Conservation (phyloP, 1,140 invertebrate species). For the Drosophila lacertosa region DNA sequence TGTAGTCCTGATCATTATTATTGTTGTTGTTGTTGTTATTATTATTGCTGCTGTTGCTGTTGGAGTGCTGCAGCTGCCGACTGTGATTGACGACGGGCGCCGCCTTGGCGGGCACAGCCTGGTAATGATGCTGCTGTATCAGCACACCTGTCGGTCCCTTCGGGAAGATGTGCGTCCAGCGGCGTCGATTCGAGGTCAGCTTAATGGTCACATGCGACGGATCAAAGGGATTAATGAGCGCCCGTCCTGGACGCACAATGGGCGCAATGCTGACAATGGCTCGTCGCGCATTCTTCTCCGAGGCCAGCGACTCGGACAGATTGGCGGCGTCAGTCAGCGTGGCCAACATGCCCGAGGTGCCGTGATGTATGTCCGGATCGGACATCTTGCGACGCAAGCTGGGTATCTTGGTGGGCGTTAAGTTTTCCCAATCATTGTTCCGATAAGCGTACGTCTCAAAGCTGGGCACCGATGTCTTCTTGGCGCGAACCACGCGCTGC, state of each 20-base stretch:
- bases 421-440: conserved; percentile 85
- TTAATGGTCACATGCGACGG: conserved; percentile 98
- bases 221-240: conserved; percentile 98
- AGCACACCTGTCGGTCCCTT: conserved; percentile 95
- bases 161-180: conserved; percentile 99
- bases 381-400: conserved; percentile 90
- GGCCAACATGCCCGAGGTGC: conserved; percentile 75
- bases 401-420: conserved; percentile 85
- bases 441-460: conserved; percentile 85
- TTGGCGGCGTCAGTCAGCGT: conserved; percentile 65
- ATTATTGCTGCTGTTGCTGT: conserved; percentile 42
- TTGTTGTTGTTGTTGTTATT: conserved; percentile 65
- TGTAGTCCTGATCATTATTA: conserved; percentile 38
- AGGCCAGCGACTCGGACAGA: conserved; percentile 82
- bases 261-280: conserved; percentile 84
- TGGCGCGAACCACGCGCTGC: conserved; percentile 87
- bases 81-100: not conserved
- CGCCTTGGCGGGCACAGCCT: conserved; percentile 88
- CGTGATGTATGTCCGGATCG: conserved; percentile 91
- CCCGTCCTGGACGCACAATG: conserved; percentile 88
- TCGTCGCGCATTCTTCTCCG: conserved; percentile 75
- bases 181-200: conserved; percentile 96
- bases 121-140: conserved; percentile 97
- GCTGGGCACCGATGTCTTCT: conserved; percentile 89
- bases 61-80: conserved; percentile 28